Evolutionary conservation across 2,113 vertebrate genomes (phyloP).

Genomic region (Oceanodroma tethys): DNA sequence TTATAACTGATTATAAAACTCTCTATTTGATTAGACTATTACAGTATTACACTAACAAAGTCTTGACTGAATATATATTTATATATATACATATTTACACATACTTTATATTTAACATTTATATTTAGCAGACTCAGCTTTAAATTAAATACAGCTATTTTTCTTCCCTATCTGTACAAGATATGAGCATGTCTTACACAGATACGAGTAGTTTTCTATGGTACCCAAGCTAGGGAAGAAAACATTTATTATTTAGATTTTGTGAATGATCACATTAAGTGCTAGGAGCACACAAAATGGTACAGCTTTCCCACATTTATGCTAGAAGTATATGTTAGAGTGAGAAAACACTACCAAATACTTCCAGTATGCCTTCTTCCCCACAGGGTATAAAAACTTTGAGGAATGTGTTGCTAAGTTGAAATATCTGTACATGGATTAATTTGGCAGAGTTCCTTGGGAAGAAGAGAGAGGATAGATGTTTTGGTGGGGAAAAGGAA

Average conservation of each 20-base stretch:
- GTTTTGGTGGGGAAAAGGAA: neutral
- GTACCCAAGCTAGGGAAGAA: neutral
- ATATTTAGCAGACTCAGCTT: neutral
- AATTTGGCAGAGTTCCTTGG: neutral
- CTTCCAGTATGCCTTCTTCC: neutral
- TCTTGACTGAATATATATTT: neutral
- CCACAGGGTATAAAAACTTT: neutral
- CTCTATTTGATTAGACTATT: neutral
- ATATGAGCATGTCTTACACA: neutral
- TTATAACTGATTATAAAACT: neutral
- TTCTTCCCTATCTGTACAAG: neutral
- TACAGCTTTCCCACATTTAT: neutral
- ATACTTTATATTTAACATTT: neutral
- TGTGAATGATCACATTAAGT: neutral
- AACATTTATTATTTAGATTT: neutral
- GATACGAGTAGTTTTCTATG: neutral
- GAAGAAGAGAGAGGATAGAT: neutral
- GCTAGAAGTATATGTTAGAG: neutral
- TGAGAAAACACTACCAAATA: neutral
- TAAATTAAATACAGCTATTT: neutral
- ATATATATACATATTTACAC: neutral
- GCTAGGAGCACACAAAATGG: neutral
- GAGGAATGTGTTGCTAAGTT: neutral
- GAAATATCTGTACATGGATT: neutral
- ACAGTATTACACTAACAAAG: neutral